Percentiles rank a stretch among this genome's conserved stretches.
Evolutionary conservation across 2,888 invertebrate species (phyloP).

Genomic region (Melolontha melolontha): DNA sequence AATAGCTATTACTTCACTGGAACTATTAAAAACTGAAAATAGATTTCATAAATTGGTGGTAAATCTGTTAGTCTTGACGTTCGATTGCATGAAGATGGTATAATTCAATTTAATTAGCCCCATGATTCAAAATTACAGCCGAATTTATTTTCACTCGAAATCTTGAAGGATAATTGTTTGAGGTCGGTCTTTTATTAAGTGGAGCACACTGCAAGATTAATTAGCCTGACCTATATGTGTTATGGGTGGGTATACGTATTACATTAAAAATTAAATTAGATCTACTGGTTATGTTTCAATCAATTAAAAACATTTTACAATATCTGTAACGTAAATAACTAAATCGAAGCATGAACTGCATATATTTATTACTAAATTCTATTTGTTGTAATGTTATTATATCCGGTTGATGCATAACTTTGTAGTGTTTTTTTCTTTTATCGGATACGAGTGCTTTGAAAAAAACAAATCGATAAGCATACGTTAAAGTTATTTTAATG

Average conservation of each 20-base stretch:
- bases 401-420: no score
- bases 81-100: not conserved
- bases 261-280: not conserved
- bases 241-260: conserved; percentile 3
- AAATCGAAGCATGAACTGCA: no score
- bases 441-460: no score
- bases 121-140: conserved; percentile 15
- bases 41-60: conserved; percentile 18
- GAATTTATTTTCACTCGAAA: conserved; percentile 24
- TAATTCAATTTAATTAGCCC: conserved; percentile 29
- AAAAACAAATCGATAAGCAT: no score
- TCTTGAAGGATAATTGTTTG: conserved; percentile 7
- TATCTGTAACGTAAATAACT: no score
- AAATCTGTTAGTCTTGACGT: conserved; percentile 12
- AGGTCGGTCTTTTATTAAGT: conserved; percentile 26
- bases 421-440: no score
- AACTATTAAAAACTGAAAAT: conserved; percentile 22
- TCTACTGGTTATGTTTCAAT: no score
- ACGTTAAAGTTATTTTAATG: no score
- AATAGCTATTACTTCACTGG: not conserved
- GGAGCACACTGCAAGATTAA: conserved; percentile 9
- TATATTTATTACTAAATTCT: no score
- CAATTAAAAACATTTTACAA: no score
- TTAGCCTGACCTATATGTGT: conserved; percentile 20
- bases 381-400: no score